Evolutionary conservation across 2,113 vertebrate genomes (phyloP), one percentile per base, ranked within the genome.

Genomic region (Phaethornis superciliosus): DNA sequence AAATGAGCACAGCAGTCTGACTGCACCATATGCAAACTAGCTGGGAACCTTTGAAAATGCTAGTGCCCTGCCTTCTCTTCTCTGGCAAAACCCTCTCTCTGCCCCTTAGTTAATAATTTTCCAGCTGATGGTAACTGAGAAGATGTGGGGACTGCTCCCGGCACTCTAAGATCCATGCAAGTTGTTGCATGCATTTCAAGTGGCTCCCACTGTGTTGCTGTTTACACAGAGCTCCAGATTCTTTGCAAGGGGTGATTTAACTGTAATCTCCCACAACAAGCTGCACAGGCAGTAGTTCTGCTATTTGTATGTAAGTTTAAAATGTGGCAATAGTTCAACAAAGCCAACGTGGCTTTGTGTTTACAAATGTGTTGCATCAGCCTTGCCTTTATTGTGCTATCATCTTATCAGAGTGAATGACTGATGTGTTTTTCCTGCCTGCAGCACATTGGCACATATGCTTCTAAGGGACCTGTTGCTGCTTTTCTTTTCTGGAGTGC

Each of bases 321-420:
- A 85, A 60, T 77, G 68, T 88, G 88, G 76, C 92, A 86, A 67
- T 71, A 30, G 63, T 93, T 95, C 82, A 81, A 26, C 33, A 47
- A 59, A 77, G 60, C 59, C 65, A 68, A 46, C 0, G 0, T 51
- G 87, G 78, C 44, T 82, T 33, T 69, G 40, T 83, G 77, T 94
- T 94, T 90, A 67, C 71, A 56, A 30, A 62, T 12, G 37, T 52
- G 55, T 88, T 93, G 88, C 59, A 47, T 83, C 83, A 85, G 55
- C 63, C 72, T 78, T 58, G 82, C 72, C 64, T 94, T 83, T 94
- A 68, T 88, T 67, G 80, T 90, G 82, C 51, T 88, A 80, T 90
- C 80, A 8, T 55, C 59, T 79, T 85, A 93, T 70, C 80, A n/a
- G 76, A 55, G 44, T 9, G 55, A 77, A 42, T 69, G 75, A 77